These are phyloP conservation scores for Laterallus jamaicensis DNA, from an alignment of 2,113 vertebrate species.

Conservation along the genomic window DNA sequence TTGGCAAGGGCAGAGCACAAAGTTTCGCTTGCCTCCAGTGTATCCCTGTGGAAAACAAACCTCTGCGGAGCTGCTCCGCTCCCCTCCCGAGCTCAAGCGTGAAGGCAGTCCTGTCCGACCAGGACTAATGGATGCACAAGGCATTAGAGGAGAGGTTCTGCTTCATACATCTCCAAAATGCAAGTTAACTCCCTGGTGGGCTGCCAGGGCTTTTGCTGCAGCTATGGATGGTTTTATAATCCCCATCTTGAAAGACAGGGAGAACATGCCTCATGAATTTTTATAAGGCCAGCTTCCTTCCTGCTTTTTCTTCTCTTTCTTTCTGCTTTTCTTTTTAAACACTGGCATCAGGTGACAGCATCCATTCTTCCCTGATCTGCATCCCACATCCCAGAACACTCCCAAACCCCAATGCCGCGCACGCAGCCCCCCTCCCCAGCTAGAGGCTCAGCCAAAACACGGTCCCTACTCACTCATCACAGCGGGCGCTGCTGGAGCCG, in stretches of 20 bases:
- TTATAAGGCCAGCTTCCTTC: background rate
- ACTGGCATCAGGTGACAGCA: background rate
- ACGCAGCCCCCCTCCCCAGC: fast-evolving
- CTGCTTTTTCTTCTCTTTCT: background rate
- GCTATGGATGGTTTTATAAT: background rate
- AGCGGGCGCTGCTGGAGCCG: conserved; percentile 44
- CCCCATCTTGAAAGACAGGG: background rate
- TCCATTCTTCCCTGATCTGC: background rate
- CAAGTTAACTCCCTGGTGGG: background rate
- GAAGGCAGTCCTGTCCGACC: fast-evolving
- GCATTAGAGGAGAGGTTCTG: background rate
- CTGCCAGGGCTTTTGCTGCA: background rate
- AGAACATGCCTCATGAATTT: background rate
- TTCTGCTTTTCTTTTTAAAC: background rate
- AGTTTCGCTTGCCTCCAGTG: background rate
- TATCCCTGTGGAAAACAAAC: background rate
- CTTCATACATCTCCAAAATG: fast-evolving
- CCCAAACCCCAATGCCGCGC: fast-evolving
- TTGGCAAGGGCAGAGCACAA: background rate
- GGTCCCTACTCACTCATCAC: conserved; percentile 62
- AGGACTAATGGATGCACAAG: background rate
- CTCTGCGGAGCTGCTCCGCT: background rate
- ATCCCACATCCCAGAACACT: fast-evolving
- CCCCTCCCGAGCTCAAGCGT: background rate
- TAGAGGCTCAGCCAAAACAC: fast-evolving